Percentiles rank a stretch among this genome's conserved stretches.
Conservation (phyloP, 2,797 vertebrate species). For the Coluber constrictor region DNA sequence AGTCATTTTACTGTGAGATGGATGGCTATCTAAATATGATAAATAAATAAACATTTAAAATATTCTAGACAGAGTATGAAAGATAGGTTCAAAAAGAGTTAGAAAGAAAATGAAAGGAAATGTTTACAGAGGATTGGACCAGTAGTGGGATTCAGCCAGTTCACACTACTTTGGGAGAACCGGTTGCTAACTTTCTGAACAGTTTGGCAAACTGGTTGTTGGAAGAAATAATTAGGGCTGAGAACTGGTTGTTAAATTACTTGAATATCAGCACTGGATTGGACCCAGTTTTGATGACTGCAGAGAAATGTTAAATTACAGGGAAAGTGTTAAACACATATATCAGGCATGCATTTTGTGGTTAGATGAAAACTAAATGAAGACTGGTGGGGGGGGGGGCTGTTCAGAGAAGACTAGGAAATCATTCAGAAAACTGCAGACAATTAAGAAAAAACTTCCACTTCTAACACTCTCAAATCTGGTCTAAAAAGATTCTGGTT, state of each 20-base stretch:
- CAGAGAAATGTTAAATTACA: neutral
- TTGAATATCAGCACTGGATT: no score
- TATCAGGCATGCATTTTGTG: neutral
- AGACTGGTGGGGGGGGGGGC: fast-evolving
- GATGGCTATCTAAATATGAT: neutral
- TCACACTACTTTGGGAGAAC: no score
- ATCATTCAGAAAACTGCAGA: neutral
- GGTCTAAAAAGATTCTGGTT: neutral
- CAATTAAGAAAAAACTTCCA: neutral
- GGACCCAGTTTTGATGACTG: neutral
- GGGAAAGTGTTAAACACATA: neutral
- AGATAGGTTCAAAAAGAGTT: neutral
- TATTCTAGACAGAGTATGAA: neutral
- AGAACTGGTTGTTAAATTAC: no score
- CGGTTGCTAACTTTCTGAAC: no score
- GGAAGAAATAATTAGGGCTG: no score
- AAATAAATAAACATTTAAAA: neutral
- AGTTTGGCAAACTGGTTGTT: no score
- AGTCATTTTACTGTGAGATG: neutral
- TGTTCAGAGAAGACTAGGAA: neutral
- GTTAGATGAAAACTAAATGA: neutral
- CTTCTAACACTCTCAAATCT: neutral
- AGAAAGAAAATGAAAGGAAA: neutral
- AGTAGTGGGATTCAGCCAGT: no score
- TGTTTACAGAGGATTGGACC: neutral